A percentile compares a stretch with the other conserved stretches of the same genome.
These are phyloP conservation scores for Halcyon chelicuti DNA, from an alignment of 2,797 vertebrate species.

Conservation along the genomic window DNA sequence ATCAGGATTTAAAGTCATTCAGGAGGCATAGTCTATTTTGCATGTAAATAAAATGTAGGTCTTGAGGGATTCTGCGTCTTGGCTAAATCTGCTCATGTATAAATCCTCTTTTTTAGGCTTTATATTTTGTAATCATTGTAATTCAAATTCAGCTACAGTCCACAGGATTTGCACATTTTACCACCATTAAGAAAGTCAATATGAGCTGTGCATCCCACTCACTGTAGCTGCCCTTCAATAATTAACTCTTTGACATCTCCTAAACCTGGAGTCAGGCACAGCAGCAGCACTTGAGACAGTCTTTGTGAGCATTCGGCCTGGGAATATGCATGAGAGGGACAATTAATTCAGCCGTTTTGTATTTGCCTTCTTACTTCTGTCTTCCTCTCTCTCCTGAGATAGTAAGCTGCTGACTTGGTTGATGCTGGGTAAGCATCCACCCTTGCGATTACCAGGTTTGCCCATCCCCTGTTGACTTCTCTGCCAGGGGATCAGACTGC, in stretches of 20 bases:
- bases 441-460: neutral
- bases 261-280: neutral
- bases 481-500: neutral
- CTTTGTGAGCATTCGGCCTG: neutral
- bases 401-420: neutral
- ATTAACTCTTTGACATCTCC: constrained; percentile 30
- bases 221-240: neutral
- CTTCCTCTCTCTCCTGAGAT: neutral
- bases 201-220: neutral
- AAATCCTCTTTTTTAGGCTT: constrained; percentile 71
- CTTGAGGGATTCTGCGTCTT: constrained; percentile 46
- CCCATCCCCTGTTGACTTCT: neutral
- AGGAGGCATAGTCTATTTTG: constrained; percentile 12
- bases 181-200: constrained; percentile 44
- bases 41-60: constrained; percentile 62
- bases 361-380: neutral
- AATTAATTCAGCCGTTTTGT: neutral
- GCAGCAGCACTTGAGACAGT: neutral
- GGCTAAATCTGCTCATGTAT: constrained; percentile 36
- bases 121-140: constrained; percentile 53
- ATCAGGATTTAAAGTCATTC: constrained; percentile 14
- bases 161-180: constrained; percentile 51
- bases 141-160: constrained; percentile 61
- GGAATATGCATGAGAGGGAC: neutral
- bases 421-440: neutral